phyloP scores from a whole-genome alignment of 2,113 vertebrate species.

The Trachemys scripta region DNA sequence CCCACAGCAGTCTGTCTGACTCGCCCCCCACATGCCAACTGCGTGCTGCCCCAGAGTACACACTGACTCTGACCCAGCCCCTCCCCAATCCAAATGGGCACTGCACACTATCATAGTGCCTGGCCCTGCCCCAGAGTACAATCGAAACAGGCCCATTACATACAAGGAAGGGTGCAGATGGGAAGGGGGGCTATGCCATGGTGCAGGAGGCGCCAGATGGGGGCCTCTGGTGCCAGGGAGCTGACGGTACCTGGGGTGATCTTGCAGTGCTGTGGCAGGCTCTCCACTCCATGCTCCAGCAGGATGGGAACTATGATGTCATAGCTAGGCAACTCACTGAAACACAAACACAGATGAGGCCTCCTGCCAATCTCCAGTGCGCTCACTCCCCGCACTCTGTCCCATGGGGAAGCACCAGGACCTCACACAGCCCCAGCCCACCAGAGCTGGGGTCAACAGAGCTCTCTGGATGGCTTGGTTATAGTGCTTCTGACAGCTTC shows the following conservation, averaged over 20 bases:
- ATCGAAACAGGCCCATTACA: neutral
- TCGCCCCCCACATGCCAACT: too few relatives aligned
- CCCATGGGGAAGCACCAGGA: neutral
- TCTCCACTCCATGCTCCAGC: conserved; percentile 87
- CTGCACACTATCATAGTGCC: too few relatives aligned
- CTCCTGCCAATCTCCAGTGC: neutral
- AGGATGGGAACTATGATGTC: conserved; percentile 86
- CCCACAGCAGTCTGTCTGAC: too few relatives aligned
- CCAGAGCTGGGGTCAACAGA: neutral
- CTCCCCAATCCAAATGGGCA: too few relatives aligned
- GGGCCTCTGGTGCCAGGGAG: accelerated
- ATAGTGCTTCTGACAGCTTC: neutral
- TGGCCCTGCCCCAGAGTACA: neutral
- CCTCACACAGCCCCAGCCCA: neutral
- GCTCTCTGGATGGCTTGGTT: neutral
- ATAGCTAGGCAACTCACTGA: conserved; percentile 92
- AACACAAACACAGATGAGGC: neutral
- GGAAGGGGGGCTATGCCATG: neutral
- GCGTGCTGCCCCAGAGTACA: too few relatives aligned
- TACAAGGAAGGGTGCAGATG: neutral
- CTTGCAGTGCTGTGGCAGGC: conserved; percentile 87
- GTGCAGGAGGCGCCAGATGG: accelerated
- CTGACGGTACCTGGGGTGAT: conserved; percentile 88
- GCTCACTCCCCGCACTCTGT: neutral
- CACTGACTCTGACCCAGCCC: neutral